phyloP scores from a whole-genome alignment of 2,888 invertebrate genomes.

The Dichetophora obliterata region DNA sequence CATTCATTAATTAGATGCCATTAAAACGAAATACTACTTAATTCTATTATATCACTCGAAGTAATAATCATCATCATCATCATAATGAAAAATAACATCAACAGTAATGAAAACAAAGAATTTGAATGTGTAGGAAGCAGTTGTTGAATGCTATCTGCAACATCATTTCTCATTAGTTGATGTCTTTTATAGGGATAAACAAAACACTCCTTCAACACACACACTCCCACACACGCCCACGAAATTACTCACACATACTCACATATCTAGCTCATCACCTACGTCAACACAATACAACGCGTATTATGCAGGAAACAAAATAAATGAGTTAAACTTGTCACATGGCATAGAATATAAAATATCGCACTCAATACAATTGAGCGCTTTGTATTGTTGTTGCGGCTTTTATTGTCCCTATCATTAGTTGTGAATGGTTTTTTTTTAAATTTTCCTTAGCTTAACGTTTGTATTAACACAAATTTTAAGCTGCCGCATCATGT shows the following conservation, averaged over 20 bases:
- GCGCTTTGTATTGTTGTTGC: slow-evolving; percentile 11
- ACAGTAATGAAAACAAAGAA: background rate
- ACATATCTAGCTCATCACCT: background rate
- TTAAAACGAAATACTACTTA: slow-evolving; percentile 2
- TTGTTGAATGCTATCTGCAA: slow-evolving; percentile 22
- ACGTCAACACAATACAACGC: background rate
- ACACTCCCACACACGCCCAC: background rate
- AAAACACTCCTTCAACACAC: background rate
- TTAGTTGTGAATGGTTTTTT: background rate
- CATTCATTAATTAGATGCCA: background rate
- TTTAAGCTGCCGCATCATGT: slow-evolving; percentile 15
- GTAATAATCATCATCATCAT: background rate
- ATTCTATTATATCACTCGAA: background rate
- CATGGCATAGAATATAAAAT: slow-evolving; percentile 8
- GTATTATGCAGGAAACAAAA: slow-evolving; percentile 6
- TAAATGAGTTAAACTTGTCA: slow-evolving; percentile 28
- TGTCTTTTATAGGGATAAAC: background rate
- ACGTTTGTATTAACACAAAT: slow-evolving; percentile 1
- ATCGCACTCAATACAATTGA: slow-evolving; percentile 22
- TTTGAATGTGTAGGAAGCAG: background rate
- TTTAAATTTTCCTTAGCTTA: background rate
- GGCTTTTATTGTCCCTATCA: slow-evolving; percentile 8
- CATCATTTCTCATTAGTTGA: slow-evolving; percentile 26
- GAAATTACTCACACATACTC: background rate
- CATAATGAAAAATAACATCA: too few species aligned